Evolutionary conservation across 2,113 vertebrate genomes (phyloP), one percentile per base, ranked within the genome.

Genomic region (Amazona guildingii): DNA sequence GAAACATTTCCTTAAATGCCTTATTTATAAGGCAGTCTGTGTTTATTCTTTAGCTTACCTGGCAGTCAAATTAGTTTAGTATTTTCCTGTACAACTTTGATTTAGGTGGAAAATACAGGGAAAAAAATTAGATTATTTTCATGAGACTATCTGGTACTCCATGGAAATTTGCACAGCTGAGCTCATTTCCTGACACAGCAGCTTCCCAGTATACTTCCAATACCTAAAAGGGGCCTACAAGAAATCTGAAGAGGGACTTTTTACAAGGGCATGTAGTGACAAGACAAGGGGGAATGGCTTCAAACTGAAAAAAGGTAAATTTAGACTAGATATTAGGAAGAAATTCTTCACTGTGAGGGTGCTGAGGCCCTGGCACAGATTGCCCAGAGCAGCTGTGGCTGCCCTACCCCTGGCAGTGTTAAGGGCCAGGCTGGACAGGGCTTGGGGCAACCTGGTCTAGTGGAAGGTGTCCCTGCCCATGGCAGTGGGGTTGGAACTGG

Each of bases 21-120:
- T 93, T 66, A 62, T 49, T 95, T 95, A 84, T 77, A 85, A 94
- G 43, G 64, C 46, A 91, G 46, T 52, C 33, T 88, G 13, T 72
- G 18, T 27, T 69, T 91, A 87, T 81, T 31, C 39, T 78, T 88
- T 20, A 66, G 43, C 33, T 81, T 91, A 61, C 81, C 39, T 76
- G 54, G 37, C 62, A 92, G 64, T 35, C 52, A 35, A 9, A 59
- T 59, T 35, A 24, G 33, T n/a, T n/a, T 35, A n/a, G 33, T 59
- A 59, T 59, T 92, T 61, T 66, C 43, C 39, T 48, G 48, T 17
- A 28, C 23, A 68, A 24, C 8, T 68, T 81, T 21, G 35, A 57
- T 48, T 77, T 49, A 77, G 31, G n/a, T 51, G 23, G 12, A 6
- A 62, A 79, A 90, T 8, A 35, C 4, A 61, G 13, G 11, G 33